A percentile compares a stretch with the other conserved stretches of the same genome.
Evolutionary conservation across 2,888 invertebrate genomes (phyloP).

Genomic region (Eupelmus urozonus): DNA sequence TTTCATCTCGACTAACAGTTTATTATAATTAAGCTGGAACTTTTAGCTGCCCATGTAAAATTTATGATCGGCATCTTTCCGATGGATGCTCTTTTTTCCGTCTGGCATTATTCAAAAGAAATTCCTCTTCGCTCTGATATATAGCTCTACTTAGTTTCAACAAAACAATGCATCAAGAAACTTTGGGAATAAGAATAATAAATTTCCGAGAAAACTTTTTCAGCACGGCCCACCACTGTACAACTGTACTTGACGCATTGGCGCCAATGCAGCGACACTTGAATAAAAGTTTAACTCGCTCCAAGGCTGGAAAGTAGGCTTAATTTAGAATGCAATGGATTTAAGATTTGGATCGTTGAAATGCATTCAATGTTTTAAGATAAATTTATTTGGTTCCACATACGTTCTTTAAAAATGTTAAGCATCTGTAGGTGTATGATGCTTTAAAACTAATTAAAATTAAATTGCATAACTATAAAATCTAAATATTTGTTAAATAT

Average conservation of each 20-base stretch:
- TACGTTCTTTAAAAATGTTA: too few species aligned
- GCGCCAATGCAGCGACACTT: background rate
- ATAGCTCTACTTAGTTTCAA: background rate
- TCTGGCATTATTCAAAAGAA: slow-evolving; percentile 8
- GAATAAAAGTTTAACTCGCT: slow-evolving; percentile 31
- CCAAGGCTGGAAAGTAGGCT: slow-evolving; percentile 16
- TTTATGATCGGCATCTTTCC: background rate
- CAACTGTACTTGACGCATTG: background rate
- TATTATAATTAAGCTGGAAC: background rate
- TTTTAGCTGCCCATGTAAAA: background rate
- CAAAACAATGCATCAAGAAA: slow-evolving; percentile 31
- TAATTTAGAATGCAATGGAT: slow-evolving; percentile 40
- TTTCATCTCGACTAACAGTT: background rate
- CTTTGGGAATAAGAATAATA: slow-evolving; percentile 38
- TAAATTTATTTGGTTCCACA: background rate
- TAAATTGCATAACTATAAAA: too few species aligned
- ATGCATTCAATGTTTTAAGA: too few species aligned
- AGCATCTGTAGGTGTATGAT: too few species aligned
- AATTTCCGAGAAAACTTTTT: slow-evolving; percentile 40
- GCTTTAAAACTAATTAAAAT: too few species aligned
- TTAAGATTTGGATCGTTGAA: too few species aligned
- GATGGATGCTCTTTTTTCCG: background rate
- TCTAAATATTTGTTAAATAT: too few species aligned
- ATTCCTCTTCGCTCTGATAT: background rate
- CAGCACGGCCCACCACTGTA: too few species aligned